Percentiles rank a stretch among this genome's conserved stretches.
phyloP scores from a whole-genome alignment of 2,113 vertebrate genomes.

The Apteryx owenii region DNA sequence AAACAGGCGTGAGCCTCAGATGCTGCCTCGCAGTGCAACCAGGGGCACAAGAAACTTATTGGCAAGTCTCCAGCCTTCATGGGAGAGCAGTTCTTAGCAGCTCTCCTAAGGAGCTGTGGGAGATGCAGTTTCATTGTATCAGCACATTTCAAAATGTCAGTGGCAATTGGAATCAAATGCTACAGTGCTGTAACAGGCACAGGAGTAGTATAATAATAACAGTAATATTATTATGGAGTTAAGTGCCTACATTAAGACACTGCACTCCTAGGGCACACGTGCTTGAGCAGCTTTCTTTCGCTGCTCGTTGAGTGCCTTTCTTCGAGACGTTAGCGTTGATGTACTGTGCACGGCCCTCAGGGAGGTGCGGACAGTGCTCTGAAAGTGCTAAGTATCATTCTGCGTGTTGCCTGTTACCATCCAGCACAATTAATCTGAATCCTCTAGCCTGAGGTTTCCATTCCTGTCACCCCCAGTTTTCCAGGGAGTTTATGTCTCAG shows the following conservation, averaged over 20 bases:
- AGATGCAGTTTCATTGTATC: background rate
- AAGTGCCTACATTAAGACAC: slow-evolving; percentile 7
- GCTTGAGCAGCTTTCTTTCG: background rate
- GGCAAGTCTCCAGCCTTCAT: background rate
- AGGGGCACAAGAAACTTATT: accelerated
- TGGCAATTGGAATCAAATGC: slow-evolving; percentile 8
- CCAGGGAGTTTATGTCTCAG: background rate
- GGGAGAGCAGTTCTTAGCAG: background rate
- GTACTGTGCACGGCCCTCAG: background rate
- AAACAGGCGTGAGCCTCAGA: background rate
- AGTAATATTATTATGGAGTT: slow-evolving; percentile 15
- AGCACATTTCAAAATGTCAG: slow-evolving; percentile 40
- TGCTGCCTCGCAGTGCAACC: accelerated
- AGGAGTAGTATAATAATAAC: background rate
- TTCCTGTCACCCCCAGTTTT: background rate
- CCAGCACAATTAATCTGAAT: background rate
- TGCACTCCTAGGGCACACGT: background rate
- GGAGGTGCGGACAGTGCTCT: background rate
- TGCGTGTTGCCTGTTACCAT: background rate
- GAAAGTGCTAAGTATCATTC: background rate
- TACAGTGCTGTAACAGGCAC: background rate
- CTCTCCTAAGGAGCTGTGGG: background rate
- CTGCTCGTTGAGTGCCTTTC: background rate
- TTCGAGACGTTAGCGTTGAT: background rate
- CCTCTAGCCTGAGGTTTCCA: background rate